Base-by-base conservation (phyloP, 1,140 invertebrate species). In the Lethrus apterus region DNA sequence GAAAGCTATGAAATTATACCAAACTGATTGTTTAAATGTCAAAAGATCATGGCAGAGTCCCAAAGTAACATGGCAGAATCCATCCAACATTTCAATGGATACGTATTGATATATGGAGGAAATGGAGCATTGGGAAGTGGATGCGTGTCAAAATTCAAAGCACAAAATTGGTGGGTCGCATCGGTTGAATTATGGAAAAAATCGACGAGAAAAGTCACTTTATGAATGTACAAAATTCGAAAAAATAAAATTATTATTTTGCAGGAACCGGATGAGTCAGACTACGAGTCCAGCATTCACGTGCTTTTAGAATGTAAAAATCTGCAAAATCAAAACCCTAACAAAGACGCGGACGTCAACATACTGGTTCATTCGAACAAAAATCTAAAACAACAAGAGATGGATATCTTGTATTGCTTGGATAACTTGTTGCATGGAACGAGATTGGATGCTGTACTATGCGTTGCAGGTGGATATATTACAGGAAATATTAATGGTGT, bases 391-490 rank as follows among this genome's bases (percentile, higher is more conserved):
- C 77, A 86, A 18, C 93, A 77, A 72, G 83, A 85, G 65, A 52
- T 68, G n/a, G 59, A 70, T 31, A 79, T 86, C 20, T 58, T 84
- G 3, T 59, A 66, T 31, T 71, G 79, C 64, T 65, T 86, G 2
- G 69, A 69, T n/a, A 62, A 70, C 42, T 67, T 76, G 10, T 62
- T 87, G 11, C 72, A 77, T 56, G 78, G 76, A 43, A 69, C 84
- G 31, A 93, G 95, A 72, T 60, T 98, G 19, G 93, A 98, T 75
- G 94, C 89, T 21, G 78, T 98, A 32, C 83, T 98, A 51, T 97
- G 93, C 70, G 93, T 98, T n/a, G 94, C 94, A 48, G 94, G 94
- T 33, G 95, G 95, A 29, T 98, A 93, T 94, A 90, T 92, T 26
- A 93, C 93, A 54, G 83, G 84, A 29, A 85, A 85, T 71, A 82